Evolutionary conservation across 2,888 invertebrate genomes (phyloP).

Genomic region (Meiosimyza decipiens): DNA sequence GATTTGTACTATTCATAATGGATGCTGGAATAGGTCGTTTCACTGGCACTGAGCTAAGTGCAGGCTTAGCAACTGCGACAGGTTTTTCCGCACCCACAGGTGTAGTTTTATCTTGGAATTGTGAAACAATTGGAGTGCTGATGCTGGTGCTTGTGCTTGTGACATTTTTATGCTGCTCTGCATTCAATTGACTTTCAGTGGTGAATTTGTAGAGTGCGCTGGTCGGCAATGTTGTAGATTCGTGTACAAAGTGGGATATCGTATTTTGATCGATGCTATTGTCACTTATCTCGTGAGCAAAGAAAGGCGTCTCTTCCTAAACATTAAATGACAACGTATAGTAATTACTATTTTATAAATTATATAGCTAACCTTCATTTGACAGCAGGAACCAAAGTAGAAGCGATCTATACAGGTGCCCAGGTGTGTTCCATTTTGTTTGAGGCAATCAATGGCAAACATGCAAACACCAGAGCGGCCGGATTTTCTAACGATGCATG

Average conservation of each 20-base stretch:
- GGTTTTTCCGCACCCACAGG: conserved; percentile 26
- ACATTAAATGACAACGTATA: conserved; percentile 38
- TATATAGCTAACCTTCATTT: conserved; percentile 70
- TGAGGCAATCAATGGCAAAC: conserved; percentile 93
- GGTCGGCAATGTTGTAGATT: conserved; percentile 61
- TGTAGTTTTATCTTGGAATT: conserved; percentile 30
- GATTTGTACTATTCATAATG: conserved; percentile 25
- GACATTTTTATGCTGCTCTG: neutral
- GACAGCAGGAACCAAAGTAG: conserved; percentile 93
- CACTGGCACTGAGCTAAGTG: neutral
- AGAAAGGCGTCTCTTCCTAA: conserved; percentile 55
- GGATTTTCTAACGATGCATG: conserved; percentile 84
- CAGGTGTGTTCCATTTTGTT: conserved; percentile 89
- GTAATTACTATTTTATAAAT: neutral
- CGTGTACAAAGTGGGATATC: conserved; percentile 65
- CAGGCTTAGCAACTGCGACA: conserved; percentile 8
- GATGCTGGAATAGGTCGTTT: conserved; percentile 3
- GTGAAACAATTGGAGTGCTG: conserved; percentile 34
- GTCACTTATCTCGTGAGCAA: conserved; percentile 65
- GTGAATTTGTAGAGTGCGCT: conserved; percentile 59
- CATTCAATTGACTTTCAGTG: conserved; percentile 50
- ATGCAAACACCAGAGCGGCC: conserved; percentile 88
- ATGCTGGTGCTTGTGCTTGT: conserved; percentile 25
- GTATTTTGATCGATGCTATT: conserved; percentile 68
- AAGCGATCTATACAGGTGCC: conserved; percentile 94